Evolutionary conservation across 2,113 vertebrate genomes (phyloP), one percentile per base, ranked within the genome.

Genomic region (Anser brachyrhynchus): DNA sequence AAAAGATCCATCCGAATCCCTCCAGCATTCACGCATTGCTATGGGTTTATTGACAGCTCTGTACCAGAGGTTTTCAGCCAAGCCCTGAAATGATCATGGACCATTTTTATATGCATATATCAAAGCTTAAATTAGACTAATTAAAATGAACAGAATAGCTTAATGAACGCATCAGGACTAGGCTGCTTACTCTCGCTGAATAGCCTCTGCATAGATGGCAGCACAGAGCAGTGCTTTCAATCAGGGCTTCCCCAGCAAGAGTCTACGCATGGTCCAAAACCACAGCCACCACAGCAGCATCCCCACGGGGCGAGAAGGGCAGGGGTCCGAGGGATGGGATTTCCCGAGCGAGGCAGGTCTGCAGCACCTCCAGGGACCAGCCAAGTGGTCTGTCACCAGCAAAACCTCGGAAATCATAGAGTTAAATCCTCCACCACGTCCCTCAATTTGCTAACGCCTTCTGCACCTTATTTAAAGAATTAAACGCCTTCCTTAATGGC

Each of bases 341-440:
- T 54, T 11, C 18, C 64, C 1, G 1, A 22, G 13, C 0, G 0
- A 7, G 76, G 35, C n/a, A 44, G 28, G 16, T 76, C 43, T 3
- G 1, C 18, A 72, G 71, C 46, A 49, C 13, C 33, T 87, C 19
- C 49, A 1, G 0, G 74, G 19, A 51, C 4, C 51, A 35, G 46
- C 65, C 74, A 41, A 46, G 18, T 4, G 0, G 26, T 20, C 10
- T 2, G n/a, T 26, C 4, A 0, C 9, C 23, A n/a, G 52, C 61
- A 55, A 66, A 43, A 26, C 54, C 43, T 26, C 1, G 1, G 39
- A 29, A 67, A 71, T 6, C 31, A 28, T 0, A 0, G 51, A 25
- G 28, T 83, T 88, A 90, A 89, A 39, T 15, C 41, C 37, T 44
- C 72, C 14, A 25, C n/a, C 29, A 22, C n/a, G 2, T 33, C 20